These are phyloP conservation scores for Aythya baeri DNA, from an alignment of 2,113 vertebrate genomes.

Conservation along the genomic window DNA sequence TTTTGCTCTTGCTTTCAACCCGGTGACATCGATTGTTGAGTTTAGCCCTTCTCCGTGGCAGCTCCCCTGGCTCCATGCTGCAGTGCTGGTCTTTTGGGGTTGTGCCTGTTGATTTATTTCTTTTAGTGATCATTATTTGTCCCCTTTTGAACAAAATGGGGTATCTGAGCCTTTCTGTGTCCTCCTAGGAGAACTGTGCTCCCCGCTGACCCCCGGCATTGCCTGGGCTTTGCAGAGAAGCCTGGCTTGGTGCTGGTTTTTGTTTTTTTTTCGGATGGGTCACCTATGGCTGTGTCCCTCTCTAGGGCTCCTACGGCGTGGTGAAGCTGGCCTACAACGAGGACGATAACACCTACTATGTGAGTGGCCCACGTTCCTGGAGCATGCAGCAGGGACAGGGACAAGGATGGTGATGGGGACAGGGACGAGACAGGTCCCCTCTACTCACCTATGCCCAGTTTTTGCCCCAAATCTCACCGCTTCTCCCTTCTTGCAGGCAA, in stretches of 20 bases:
- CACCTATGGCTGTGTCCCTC: neutral
- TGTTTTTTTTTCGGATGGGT: neutral
- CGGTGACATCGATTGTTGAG: neutral
- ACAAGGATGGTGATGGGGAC: neutral
- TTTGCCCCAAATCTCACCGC: neutral
- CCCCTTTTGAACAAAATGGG: neutral
- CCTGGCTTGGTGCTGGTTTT: fast-evolving
- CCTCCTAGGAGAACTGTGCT: fast-evolving
- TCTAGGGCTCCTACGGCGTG: slow-evolving; percentile 96
- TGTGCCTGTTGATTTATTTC: neutral
- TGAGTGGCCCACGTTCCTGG: slow-evolving; percentile 68
- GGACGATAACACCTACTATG: slow-evolving; percentile 97
- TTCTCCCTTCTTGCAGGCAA: slow-evolving; percentile 81
- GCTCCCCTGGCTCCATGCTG: fast-evolving
- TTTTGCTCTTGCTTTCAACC: neutral
- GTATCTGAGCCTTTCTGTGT: neutral
- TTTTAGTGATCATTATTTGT: neutral
- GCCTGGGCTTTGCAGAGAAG: fast-evolving
- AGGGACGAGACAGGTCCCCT: neutral
- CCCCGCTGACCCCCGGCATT: neutral
- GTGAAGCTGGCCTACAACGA: slow-evolving; percentile 99
- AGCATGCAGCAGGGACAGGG: fast-evolving
- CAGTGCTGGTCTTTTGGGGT: neutral
- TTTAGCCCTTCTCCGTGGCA: fast-evolving
- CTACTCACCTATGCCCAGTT: neutral